phyloP scores from a whole-genome alignment of 2,113 vertebrate genomes.

The Gymnocephalus cernua region DNA sequence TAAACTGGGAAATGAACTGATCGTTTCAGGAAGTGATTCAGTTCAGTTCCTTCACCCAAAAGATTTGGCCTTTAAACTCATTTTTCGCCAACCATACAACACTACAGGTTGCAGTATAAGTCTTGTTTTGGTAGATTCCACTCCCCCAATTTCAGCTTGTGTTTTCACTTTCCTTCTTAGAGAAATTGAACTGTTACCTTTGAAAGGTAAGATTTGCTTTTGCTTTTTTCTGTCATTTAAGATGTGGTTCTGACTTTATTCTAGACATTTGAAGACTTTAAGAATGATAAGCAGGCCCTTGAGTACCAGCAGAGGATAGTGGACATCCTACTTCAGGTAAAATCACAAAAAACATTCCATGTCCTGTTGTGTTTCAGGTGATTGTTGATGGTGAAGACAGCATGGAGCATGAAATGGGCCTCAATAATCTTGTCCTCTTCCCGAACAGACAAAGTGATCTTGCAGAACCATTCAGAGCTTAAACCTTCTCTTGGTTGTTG shows the following conservation, averaged over 20 bases:
- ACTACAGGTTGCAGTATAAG: too few relatives aligned
- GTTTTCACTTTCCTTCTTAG: background rate
- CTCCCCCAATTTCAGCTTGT: background rate
- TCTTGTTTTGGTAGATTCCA: background rate
- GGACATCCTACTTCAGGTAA: constrained; percentile 96
- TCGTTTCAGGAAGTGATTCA: too few relatives aligned
- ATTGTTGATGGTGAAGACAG: background rate
- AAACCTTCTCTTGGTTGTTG: background rate
- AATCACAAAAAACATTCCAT: background rate
- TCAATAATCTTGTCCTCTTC: background rate
- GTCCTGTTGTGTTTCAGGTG: background rate
- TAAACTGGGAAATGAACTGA: too few relatives aligned
- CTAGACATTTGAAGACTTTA: constrained; percentile 99
- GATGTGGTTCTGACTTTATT: constrained; percentile 28
- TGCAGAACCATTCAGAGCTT: background rate
- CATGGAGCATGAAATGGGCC: background rate
- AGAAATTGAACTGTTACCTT: background rate
- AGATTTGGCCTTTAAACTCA: too few relatives aligned
- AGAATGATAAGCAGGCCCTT: constrained; percentile 98
- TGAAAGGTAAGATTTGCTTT: background rate
- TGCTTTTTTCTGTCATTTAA: background rate
- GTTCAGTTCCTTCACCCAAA: too few relatives aligned
- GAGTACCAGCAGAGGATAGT: constrained; percentile 98
- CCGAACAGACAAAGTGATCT: background rate
- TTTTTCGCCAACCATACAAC: too few relatives aligned